Evolutionary conservation across 2,113 vertebrate species (phyloP).

Genomic region (Aspidoscelis tigris): DNA sequence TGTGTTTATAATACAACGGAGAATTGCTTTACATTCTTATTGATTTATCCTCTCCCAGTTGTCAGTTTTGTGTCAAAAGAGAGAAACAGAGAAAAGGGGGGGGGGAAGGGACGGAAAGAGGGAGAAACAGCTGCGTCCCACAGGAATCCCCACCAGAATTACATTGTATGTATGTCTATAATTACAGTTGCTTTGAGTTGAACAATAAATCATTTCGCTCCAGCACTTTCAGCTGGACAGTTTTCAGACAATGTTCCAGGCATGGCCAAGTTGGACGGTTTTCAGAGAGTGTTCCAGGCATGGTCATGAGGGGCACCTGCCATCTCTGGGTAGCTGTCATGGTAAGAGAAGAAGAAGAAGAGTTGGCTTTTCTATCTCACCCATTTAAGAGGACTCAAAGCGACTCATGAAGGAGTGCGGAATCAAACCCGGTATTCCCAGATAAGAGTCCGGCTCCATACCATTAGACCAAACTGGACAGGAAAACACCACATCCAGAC

Average conservation of each 20-base stretch:
- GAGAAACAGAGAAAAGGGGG: not conserved
- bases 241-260: not conserved
- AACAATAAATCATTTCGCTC: not conserved
- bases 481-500: too few relatives aligned
- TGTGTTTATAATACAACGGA: constrained; percentile 23
- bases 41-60: constrained; percentile 4
- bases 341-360: too few relatives aligned
- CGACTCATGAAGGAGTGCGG: too few relatives aligned
- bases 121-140: too few relatives aligned
- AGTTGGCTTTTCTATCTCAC: too few relatives aligned
- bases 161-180: not conserved
- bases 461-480: too few relatives aligned
- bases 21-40: constrained; percentile 32
- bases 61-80: not conserved
- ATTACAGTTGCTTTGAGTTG: not conserved
- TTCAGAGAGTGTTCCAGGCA: not conserved
- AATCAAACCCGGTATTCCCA: too few relatives aligned
- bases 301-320: not conserved
- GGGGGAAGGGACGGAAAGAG: not conserved
- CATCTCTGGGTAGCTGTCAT: not conserved
- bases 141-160: not conserved
- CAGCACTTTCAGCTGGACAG: not conserved
- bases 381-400: too few relatives aligned
- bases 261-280: not conserved
- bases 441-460: too few relatives aligned